Conservation (phyloP, 2,113 vertebrate species). For the Pseudorectes ferrugineus region DNA sequence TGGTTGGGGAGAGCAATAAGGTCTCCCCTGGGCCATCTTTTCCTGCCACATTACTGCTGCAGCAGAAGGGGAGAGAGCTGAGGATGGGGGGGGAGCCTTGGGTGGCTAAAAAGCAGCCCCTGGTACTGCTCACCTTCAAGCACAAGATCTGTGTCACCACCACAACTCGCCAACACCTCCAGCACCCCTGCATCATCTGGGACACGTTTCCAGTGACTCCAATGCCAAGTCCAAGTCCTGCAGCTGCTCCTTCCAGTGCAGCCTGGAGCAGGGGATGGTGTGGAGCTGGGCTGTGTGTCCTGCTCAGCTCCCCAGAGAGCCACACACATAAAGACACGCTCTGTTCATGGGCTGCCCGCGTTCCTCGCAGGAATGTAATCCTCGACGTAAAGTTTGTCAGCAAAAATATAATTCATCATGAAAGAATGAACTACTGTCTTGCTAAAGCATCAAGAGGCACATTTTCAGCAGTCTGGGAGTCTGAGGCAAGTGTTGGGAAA, state of each 20-base stretch:
- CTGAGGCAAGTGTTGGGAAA: neutral
- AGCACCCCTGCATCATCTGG: neutral
- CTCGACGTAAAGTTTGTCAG: neutral
- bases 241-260: neutral
- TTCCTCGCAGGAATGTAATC: neutral
- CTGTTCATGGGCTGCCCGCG: neutral
- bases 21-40: neutral
- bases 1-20: neutral
- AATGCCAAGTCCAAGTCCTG: neutral
- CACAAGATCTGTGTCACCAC: neutral
- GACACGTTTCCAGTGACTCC: neutral
- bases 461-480: neutral
- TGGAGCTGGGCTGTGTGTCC: neutral
- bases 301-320: neutral
- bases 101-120: neutral
- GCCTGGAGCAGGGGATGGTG: neutral
- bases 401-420: neutral
- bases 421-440: constrained; percentile 26
- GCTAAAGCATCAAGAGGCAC: neutral
- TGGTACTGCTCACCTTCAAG: neutral
- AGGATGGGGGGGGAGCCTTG: neutral
- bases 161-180: neutral
- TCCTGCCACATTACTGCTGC: neutral
- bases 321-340: neutral
- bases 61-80: neutral